phyloP scores from a whole-genome alignment of 2,888 invertebrate species.

The Tiphia femorata region DNA sequence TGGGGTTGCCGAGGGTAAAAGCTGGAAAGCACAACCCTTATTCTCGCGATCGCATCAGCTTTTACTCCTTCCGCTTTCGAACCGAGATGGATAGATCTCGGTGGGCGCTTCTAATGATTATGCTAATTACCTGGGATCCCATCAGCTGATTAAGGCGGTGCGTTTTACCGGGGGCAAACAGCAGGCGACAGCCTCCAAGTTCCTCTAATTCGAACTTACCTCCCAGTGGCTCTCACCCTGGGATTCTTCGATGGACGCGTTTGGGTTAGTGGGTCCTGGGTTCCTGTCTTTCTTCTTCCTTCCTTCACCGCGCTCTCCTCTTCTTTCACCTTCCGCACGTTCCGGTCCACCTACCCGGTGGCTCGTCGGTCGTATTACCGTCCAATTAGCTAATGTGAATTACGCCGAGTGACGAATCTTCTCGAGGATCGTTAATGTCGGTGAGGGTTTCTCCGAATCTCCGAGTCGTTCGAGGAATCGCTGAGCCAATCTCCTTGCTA shows the following conservation, averaged over 20 bases:
- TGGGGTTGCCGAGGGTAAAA: too few relatives aligned
- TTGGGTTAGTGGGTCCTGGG: too few relatives aligned
- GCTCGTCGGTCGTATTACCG: slow-evolving; percentile 19
- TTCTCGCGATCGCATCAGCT: too few relatives aligned
- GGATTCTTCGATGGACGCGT: too few relatives aligned
- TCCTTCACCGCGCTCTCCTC: too few relatives aligned
- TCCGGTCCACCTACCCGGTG: too few relatives aligned
- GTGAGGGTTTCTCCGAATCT: background rate
- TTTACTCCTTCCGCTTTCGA: too few relatives aligned
- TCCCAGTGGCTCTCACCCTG: too few relatives aligned
- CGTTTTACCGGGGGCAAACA: background rate
- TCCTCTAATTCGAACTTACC: slow-evolving; percentile 43
- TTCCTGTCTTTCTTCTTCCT: too few relatives aligned
- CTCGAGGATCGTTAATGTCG: background rate
- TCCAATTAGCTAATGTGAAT: slow-evolving; percentile 47
- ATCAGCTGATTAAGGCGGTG: slow-evolving; percentile 37
- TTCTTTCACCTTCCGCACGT: too few relatives aligned
- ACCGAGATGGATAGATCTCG: background rate
- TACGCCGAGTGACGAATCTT: slow-evolving; percentile 18
- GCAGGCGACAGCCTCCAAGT: slow-evolving; percentile 7
- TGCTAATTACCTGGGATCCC: slow-evolving; percentile 32
- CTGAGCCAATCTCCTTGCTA: slow-evolving; percentile 3
- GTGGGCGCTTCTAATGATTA: slow-evolving; percentile 33
- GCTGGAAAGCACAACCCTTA: too few relatives aligned
- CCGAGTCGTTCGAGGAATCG: slow-evolving; percentile 3